phyloP scores from a whole-genome alignment of 1,140 invertebrate genomes.

The Scylla paramamosain region DNA sequence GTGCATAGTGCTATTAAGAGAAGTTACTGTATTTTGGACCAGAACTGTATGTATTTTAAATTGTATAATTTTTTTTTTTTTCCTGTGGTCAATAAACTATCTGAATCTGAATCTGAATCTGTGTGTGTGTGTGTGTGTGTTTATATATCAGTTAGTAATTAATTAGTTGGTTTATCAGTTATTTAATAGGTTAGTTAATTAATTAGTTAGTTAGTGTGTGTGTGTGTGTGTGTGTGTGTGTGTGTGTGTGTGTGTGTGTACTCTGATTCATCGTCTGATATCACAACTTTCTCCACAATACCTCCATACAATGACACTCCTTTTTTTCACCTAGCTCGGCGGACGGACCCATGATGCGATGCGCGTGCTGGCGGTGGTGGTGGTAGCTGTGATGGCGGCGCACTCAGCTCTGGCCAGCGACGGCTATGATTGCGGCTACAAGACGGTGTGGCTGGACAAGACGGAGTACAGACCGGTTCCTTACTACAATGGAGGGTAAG shows the following conservation, averaged over 20 bases:
- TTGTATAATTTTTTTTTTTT: too few relatives aligned
- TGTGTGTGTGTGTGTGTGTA: conserved; percentile 10
- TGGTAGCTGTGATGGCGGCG: not conserved
- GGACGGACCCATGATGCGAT: not conserved
- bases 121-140: not conserved
- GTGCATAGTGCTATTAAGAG: not conserved
- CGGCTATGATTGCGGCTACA: conserved; percentile 66
- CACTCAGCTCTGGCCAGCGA: not conserved
- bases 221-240: not conserved
- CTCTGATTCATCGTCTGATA: not conserved
- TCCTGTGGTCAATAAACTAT: too few relatives aligned
- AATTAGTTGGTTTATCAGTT: not conserved
- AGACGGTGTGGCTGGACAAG: conserved; percentile 75
- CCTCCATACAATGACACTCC: not conserved
- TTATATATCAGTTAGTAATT: not conserved
- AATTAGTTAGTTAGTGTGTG: not conserved
- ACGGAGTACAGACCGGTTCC: conserved; percentile 76
- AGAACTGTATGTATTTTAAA: too few relatives aligned
- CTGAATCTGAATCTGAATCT: not conserved
- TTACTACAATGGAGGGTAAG: conserved; percentile 75
- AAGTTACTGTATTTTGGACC: too few relatives aligned
- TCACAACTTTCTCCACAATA: not conserved
- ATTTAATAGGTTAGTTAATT: not conserved
- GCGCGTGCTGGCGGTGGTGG: not conserved
- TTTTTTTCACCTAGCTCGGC: not conserved